Percentiles rank a stretch among this genome's conserved stretches.
These are phyloP conservation scores for Paradoxurus hermaphroditus DNA, from an alignment of 2,113 vertebrate species.

Conservation along the genomic window DNA sequence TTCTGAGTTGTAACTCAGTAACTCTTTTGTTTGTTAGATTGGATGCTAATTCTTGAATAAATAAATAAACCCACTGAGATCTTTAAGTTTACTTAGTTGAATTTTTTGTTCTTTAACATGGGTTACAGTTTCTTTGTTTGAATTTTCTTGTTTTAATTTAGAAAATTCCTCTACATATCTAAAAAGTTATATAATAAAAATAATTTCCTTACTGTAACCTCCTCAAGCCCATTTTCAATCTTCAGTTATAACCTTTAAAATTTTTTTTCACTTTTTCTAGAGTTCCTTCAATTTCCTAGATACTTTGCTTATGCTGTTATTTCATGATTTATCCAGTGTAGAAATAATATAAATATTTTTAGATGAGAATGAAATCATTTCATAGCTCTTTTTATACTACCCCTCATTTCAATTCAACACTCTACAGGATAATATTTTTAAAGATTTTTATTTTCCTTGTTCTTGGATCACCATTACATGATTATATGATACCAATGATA, in stretches of 20 bases:
- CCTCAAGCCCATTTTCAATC: background rate
- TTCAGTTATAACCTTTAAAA: background rate
- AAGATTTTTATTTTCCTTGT: background rate
- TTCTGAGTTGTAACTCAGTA: too few species aligned
- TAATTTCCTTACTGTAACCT: background rate
- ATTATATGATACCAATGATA: background rate
- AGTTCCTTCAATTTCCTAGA: background rate
- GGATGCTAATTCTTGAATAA: background rate
- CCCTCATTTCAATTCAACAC: background rate
- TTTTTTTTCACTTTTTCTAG: background rate
- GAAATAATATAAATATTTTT: background rate
- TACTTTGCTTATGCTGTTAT: background rate
- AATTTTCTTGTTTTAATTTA: background rate
- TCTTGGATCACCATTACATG: background rate
- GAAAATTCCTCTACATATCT: background rate
- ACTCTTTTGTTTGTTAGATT: background rate
- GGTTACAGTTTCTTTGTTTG: background rate
- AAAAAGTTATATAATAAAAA: background rate
- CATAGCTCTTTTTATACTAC: background rate
- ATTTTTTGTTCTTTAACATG: background rate
- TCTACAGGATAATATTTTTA: background rate
- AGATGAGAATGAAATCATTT: background rate
- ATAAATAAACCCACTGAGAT: background rate
- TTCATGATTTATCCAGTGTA: background rate
- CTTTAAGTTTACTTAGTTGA: background rate